phyloP scores from a whole-genome alignment of 1,140 invertebrate species.

The Palaemon carinicauda region DNA sequence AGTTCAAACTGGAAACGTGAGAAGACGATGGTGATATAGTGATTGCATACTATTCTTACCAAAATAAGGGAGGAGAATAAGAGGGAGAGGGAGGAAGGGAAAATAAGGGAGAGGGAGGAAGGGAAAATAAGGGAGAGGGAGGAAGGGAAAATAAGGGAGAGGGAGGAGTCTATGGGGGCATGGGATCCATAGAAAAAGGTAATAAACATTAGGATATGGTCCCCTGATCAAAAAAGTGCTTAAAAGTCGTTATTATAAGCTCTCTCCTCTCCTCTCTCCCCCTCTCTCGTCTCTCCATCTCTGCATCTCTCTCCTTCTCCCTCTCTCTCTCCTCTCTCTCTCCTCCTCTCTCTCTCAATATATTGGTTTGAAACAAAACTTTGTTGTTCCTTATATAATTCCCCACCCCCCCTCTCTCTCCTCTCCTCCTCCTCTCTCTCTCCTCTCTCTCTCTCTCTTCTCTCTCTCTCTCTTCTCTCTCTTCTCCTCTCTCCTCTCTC shows the following conservation, averaged over 20 bases:
- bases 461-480: too few relatives aligned
- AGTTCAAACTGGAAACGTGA: too few relatives aligned
- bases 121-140: not conserved
- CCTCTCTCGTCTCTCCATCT: too few relatives aligned
- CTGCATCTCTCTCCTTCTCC: too few relatives aligned
- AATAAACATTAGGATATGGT: not conserved
- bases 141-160: not conserved
- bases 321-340: not conserved
- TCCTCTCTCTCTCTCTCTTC: too few relatives aligned
- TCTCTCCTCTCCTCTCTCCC: not conserved
- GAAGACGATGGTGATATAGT: too few relatives aligned
- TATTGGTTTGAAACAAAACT: too few relatives aligned
- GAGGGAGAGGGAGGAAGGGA: not conserved
- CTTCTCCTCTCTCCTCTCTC: too few relatives aligned
- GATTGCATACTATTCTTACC: not conserved
- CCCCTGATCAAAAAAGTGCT: not conserved
- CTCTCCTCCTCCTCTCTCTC: too few relatives aligned
- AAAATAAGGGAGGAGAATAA: not conserved
- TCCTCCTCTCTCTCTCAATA: not conserved
- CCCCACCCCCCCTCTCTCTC: too few relatives aligned
- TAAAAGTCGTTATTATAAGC: not conserved
- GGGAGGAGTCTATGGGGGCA: not conserved
- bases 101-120: not conserved
- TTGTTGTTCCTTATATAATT: too few relatives aligned
- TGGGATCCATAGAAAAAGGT: too few relatives aligned